Base-by-base conservation (phyloP, 2,888 invertebrate genomes). In the Ommatoiulus sabulosus region DNA sequence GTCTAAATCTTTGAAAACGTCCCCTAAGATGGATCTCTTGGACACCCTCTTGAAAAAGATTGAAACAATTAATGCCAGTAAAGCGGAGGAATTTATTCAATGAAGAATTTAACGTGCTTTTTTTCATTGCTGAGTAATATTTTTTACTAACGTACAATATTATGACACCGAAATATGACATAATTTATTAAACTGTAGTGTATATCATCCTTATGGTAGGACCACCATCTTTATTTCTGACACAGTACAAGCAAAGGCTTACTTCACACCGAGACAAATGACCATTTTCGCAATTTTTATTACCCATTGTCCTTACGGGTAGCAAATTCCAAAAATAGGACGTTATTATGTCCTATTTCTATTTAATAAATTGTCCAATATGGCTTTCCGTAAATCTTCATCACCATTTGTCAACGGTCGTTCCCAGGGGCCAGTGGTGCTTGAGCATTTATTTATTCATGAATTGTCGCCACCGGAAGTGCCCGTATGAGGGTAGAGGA, bases 391-490 rank as follows among this genome's bases (percentile, higher is more conserved):
- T 72, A 72, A 24, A 72, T 72, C 10, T 72, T 24, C 6, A 72
- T 72, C 72, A 24, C 72, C 72, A 72, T 72, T 72, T 24, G 72
- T 72, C 72, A 72, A 8, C 24, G 72, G 7, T 2, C 20, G 10
- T 72, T 24, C 72, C 72, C 24, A 72, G 72, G 20, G 72, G 72
- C 24, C 24, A 24, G 72, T 24, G 24, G 10, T 24, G 24, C 72
- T 72, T 8, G 20, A 10, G 72, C 72, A 72, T 72, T 20, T 72
- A 72, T 72, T 72, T 72, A 72, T 72, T 72, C 72, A 72, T 72
- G 72, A 72, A 72, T 72, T 72, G 72, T 72, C 20, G 24, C 72
- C 72, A 24, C 72, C 72, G 72, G 72, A 72, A 72, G 72, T 72
- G 72, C 72, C 72, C 72, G 72, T 72, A 10, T 72, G 72, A 35